A percentile compares a stretch with the other conserved stretches of the same genome.
phyloP scores from a whole-genome alignment of 2,113 vertebrate species.

The Oceanites oceanicus region DNA sequence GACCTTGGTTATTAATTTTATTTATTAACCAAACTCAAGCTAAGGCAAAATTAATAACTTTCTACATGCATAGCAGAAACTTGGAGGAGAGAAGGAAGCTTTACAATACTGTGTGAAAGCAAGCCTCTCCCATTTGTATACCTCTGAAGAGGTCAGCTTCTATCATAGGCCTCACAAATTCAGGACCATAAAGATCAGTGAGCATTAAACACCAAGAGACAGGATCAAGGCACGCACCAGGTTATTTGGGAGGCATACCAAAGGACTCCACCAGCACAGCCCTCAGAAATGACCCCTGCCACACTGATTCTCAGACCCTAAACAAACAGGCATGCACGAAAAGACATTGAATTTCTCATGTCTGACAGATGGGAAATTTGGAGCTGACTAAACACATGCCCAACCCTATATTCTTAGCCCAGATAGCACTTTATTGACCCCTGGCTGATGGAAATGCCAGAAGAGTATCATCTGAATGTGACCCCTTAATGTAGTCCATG shows the following conservation, averaged over 20 bases:
- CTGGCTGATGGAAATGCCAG: conserved; percentile 61
- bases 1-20: conserved; percentile 47
- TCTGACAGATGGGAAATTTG: conserved; percentile 61
- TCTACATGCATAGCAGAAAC: not conserved
- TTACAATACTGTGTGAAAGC: not conserved
- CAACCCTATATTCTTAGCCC: conserved; percentile 9
- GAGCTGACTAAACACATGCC: conserved; percentile 46
- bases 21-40: conserved; percentile 48
- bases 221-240: not conserved
- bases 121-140: not conserved
- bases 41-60: conserved; percentile 52
- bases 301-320: conserved; percentile 14
- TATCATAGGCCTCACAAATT: not conserved
- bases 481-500: conserved; percentile 67
- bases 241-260: conserved; percentile 1
- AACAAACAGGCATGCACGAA: conserved; percentile 9
- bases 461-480: conserved; percentile 54
- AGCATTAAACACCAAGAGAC: conserved; percentile 27
- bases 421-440: conserved; percentile 59
- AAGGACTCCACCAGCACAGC: not conserved
- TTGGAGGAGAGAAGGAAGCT: not conserved
- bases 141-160: conserved; percentile 4
- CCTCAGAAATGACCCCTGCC: conserved; percentile 29
- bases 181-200: not conserved
- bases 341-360: conserved; percentile 48